phyloP scores from a whole-genome alignment of 2,888 invertebrate genomes.

The Patella ulyssiponensis region DNA sequence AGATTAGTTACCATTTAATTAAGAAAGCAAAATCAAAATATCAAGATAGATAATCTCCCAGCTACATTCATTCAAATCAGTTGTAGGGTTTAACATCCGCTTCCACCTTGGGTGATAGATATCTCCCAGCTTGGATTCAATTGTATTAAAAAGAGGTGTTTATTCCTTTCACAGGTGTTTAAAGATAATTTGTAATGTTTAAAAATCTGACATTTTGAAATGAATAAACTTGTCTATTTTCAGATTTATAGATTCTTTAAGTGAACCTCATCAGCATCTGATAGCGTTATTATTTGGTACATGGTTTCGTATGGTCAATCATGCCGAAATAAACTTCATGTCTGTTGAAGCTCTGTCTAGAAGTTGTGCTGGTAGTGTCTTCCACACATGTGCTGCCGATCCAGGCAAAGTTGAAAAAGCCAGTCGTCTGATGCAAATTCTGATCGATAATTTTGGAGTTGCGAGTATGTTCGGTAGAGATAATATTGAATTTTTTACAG shows the following conservation, averaged over 20 bases:
- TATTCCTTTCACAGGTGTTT: too few species aligned
- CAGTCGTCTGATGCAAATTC: constrained; percentile 94
- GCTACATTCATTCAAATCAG: too few species aligned
- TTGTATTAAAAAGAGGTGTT: neutral
- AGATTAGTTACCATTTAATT: too few species aligned
- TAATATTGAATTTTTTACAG: constrained; percentile 70
- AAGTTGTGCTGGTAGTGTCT: constrained; percentile 70
- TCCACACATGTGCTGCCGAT: constrained; percentile 70
- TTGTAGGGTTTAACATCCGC: too few species aligned
- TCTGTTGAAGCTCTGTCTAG: constrained; percentile 71
- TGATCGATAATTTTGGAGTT: constrained; percentile 97
- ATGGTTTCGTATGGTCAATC: constrained; percentile 75
- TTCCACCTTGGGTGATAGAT: too few species aligned
- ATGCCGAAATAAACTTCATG: constrained; percentile 70
- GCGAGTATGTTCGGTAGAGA: constrained; percentile 89
- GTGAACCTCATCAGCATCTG: constrained; percentile 80
- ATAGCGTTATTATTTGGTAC: constrained; percentile 96
- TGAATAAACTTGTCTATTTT: constrained; percentile 21
- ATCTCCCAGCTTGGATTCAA: too few species aligned
- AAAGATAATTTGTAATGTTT: too few species aligned
- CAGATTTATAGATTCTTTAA: constrained; percentile 85
- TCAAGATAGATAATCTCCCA: too few species aligned
- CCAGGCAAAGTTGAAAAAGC: constrained; percentile 75
- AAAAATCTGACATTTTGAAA: too few species aligned
- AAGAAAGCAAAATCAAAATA: too few species aligned